Evolutionary conservation across 2,797 vertebrate genomes (phyloP).

Genomic region (Anguilla anguilla): DNA sequence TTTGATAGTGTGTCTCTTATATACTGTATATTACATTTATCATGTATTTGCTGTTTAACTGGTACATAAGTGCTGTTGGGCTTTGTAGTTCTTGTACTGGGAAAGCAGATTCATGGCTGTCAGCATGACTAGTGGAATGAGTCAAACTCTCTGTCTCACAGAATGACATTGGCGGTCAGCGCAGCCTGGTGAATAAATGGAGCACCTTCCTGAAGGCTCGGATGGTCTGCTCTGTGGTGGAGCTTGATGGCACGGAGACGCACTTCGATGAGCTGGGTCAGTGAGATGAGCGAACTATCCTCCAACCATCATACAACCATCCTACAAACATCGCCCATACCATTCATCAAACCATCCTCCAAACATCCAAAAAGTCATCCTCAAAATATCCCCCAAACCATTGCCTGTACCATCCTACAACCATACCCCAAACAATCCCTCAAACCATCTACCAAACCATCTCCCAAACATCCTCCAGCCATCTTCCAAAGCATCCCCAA

Average conservation of each 20-base stretch:
- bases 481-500: background rate
- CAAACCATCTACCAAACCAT: background rate
- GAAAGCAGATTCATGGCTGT: background rate
- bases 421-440: background rate
- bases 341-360: background rate
- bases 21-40: too few relatives aligned
- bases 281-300: conserved; percentile 12
- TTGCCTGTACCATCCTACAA: background rate
- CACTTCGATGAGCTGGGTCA: conserved; percentile 95
- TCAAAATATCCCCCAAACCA: background rate
- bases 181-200: conserved; percentile 98
- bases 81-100: background rate
- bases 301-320: background rate
- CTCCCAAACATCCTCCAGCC: background rate
- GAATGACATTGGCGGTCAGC: conserved; percentile 93
- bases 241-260: conserved; percentile 93
- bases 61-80: background rate
- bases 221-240: conserved; percentile 94
- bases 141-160: conserved; percentile 39
- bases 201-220: conserved; percentile 95
- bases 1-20: too few relatives aligned
- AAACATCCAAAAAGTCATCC: background rate
- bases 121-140: background rate
- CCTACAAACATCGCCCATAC: background rate
- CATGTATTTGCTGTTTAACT: background rate